Conservation (phyloP, 2,888 invertebrate genomes). For the Teleiodes luculella region DNA sequence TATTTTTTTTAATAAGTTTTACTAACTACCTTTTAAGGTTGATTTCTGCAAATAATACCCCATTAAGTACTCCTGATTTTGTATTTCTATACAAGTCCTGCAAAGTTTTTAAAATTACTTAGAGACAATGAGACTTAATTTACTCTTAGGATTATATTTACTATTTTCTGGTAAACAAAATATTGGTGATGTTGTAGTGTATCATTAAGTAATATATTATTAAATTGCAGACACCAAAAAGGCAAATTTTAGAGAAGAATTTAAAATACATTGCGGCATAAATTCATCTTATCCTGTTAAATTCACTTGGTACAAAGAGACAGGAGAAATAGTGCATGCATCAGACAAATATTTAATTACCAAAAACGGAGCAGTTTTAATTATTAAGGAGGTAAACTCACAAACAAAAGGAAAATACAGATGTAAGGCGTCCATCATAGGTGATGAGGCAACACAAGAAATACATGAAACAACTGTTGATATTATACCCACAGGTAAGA, state of each 20-base stretch:
- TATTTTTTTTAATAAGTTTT: no score
- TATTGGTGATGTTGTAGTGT: no score
- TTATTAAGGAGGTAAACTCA: neutral
- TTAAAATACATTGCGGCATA: conserved; percentile 1
- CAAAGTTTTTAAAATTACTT: no score
- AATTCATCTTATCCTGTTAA: conserved; percentile 9
- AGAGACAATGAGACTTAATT: no score
- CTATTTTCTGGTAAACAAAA: no score
- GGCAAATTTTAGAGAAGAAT: neutral
- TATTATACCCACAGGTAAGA: neutral
- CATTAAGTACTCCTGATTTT: no score
- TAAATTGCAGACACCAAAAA: neutral
- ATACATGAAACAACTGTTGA: neutral
- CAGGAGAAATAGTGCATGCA: neutral
- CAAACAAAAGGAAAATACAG: neutral
- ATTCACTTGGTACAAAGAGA: conserved; percentile 10
- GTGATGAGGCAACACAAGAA: neutral
- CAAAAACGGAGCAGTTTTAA: neutral
- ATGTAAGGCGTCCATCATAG: neutral
- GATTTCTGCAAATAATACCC: no score
- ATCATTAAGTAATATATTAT: no score
- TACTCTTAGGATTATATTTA: no score
- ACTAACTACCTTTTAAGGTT: no score
- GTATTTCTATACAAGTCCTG: no score
- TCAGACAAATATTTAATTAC: neutral